Evolutionary conservation across 2,888 invertebrate species (phyloP).

Genomic region (Coenonympha glycerion): DNA sequence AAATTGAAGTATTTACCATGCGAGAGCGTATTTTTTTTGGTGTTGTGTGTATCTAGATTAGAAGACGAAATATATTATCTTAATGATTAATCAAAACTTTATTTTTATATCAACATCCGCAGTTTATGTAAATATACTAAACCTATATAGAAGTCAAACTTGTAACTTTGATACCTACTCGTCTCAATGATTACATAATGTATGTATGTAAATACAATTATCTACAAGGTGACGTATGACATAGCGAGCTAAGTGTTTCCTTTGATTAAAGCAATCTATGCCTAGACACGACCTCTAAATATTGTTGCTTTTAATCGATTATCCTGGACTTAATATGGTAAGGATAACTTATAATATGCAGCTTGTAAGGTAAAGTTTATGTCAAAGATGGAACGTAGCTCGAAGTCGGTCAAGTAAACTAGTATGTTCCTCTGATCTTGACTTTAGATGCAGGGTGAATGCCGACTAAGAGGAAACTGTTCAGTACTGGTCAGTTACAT

Average conservation of each 20-base stretch:
- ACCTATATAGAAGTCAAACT: not conserved
- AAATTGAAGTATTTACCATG: too few species aligned
- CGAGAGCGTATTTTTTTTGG: too few species aligned
- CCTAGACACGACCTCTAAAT: slow-evolving; percentile 12
- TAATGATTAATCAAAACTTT: too few species aligned
- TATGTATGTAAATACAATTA: slow-evolving; percentile 16
- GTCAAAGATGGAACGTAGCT: slow-evolving; percentile 18
- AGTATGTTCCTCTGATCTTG: slow-evolving; percentile 51
- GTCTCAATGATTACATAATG: slow-evolving; percentile 4
- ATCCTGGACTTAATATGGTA: slow-evolving; percentile 12
- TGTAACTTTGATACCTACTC: not conserved
- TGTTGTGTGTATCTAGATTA: too few species aligned
- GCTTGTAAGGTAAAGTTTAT: slow-evolving; percentile 14
- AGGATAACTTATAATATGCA: slow-evolving; percentile 3
- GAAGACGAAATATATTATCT: too few species aligned
- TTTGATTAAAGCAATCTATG: slow-evolving; percentile 9
- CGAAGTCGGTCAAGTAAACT: slow-evolving; percentile 56
- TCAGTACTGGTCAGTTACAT: too few species aligned
- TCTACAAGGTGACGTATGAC: slow-evolving; percentile 11
- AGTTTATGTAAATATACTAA: too few species aligned
- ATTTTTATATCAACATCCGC: too few species aligned
- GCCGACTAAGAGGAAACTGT: slow-evolving; percentile 16
- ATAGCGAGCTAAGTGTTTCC: slow-evolving; percentile 13
- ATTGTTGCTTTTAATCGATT: slow-evolving; percentile 10
- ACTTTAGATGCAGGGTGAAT: slow-evolving; percentile 33